Evolutionary conservation across 1,140 invertebrate genomes (phyloP).

Genomic region (Apis cerana): DNA sequence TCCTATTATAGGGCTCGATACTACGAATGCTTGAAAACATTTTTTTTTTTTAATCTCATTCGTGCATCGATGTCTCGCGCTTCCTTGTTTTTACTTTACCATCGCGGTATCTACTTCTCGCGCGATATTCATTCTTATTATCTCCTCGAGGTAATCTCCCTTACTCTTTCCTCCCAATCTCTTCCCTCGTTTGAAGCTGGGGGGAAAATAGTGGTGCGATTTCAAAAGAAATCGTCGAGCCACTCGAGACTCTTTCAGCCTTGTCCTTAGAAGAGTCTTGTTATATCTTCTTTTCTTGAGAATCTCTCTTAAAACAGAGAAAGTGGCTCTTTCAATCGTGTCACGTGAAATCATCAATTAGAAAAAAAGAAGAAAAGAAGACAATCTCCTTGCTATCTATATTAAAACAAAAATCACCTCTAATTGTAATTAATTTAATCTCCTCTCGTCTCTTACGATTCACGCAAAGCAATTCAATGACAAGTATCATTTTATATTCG

Average conservation of each 20-base stretch:
- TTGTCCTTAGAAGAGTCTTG: neutral
- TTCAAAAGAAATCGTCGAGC: slow-evolving; percentile 2
- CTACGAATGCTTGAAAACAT: neutral
- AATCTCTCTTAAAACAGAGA: slow-evolving; percentile 17
- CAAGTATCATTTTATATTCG: too few relatives aligned
- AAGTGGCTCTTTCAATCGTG: slow-evolving; percentile 3
- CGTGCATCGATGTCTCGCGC: neutral
- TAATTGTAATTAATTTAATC: too few relatives aligned
- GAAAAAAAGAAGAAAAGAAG: neutral
- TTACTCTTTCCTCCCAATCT: neutral
- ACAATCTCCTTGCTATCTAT: too few relatives aligned
- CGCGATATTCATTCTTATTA: neutral
- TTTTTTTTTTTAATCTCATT: neutral
- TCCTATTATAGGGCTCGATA: neutral
- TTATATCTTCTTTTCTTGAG: neutral
- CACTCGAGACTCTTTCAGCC: neutral
- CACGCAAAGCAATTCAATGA: too few relatives aligned
- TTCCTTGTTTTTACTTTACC: too few relatives aligned
- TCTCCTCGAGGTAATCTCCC: neutral
- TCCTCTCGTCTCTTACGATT: too few relatives aligned
- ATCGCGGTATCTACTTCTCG: neutral
- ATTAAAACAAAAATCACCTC: too few relatives aligned
- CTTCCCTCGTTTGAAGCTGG: too few relatives aligned
- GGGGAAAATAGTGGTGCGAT: neutral
- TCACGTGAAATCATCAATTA: neutral